These are phyloP conservation scores for Callionymus lyra DNA, from an alignment of 2,113 vertebrate genomes.

Conservation along the genomic window DNA sequence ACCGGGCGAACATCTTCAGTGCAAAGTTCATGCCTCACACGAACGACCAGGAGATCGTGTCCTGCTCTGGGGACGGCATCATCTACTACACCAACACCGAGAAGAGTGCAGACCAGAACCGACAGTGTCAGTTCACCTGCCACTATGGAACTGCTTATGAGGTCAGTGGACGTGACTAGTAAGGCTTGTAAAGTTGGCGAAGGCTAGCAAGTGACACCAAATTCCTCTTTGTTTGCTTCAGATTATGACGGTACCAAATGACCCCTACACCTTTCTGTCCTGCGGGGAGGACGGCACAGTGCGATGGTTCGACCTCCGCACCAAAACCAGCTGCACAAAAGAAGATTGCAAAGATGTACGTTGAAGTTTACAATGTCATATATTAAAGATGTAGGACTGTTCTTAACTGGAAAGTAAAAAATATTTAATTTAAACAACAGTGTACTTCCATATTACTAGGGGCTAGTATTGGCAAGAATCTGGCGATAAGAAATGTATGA, in stretches of 20 bases:
- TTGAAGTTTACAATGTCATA: too few species aligned
- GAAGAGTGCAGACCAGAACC: slow-evolving; percentile 86
- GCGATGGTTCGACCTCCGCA: slow-evolving; percentile 94
- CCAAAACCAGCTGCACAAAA: slow-evolving; percentile 94
- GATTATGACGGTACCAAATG: slow-evolving; percentile 98
- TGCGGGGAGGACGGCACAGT: slow-evolving; percentile 98
- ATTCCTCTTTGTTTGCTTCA: slow-evolving; percentile 41
- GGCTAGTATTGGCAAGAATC: too few species aligned
- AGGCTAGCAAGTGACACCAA: too few species aligned
- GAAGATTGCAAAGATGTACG: slow-evolving; percentile 99
- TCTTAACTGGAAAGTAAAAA: too few species aligned
- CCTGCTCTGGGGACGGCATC: slow-evolving; percentile 94
- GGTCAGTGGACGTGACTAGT: slow-evolving; percentile 54
- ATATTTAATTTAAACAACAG: too few species aligned
- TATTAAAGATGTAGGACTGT: too few species aligned
- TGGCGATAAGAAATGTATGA: too few species aligned
- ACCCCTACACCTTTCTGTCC: slow-evolving; percentile 95
- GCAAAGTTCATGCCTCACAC: slow-evolving; percentile 96
- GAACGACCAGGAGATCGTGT: slow-evolving; percentile 91
- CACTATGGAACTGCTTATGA: slow-evolving; percentile 98
- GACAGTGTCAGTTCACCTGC: slow-evolving; percentile 94
- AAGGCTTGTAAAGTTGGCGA: too few species aligned
- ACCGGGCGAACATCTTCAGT: slow-evolving; percentile 97
- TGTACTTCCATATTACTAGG: too few species aligned
- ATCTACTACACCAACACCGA: slow-evolving; percentile 96